These are phyloP conservation scores for Spinibarbus caldwelli DNA, from an alignment of 2,797 vertebrate genomes.

Conservation along the genomic window DNA sequence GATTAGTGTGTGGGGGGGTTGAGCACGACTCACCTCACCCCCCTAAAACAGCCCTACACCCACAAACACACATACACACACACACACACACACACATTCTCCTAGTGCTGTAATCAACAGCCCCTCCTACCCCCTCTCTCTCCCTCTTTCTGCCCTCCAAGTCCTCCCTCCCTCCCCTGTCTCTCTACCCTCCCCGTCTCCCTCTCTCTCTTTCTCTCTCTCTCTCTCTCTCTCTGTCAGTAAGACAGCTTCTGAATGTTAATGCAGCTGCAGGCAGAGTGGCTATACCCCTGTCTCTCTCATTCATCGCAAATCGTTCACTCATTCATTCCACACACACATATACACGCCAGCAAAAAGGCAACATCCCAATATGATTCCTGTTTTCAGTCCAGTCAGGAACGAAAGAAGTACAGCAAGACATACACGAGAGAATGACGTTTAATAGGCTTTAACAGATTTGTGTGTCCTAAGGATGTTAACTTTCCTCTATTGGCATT, in stretches of 20 bases:
- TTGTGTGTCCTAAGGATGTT: not conserved
- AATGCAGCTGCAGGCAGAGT: constrained; percentile 62
- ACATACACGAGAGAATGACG: not conserved
- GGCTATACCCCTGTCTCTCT: constrained; percentile 55
- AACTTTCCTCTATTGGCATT: not conserved
- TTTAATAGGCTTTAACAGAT: not conserved
- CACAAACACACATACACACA: too few species aligned
- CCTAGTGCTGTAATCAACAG: constrained; percentile 58
- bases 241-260: constrained; percentile 64
- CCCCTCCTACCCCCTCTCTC: constrained; percentile 51
- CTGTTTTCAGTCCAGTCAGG: not conserved
- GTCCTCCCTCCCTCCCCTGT: constrained; percentile 52
- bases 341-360: not conserved
- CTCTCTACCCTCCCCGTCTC: constrained; percentile 41
- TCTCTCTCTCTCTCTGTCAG: constrained; percentile 57
- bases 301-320: constrained; percentile 59
- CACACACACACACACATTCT: constrained; percentile 39
- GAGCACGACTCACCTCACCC: constrained; percentile 54
- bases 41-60: constrained; percentile 47
- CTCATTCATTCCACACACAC: constrained; percentile 50
- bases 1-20: constrained; percentile 55
- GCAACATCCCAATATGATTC: not conserved
- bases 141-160: constrained; percentile 53
- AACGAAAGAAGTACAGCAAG: constrained; percentile 3
- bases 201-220: too few species aligned